Percentiles rank a stretch among this genome's conserved stretches.
Conservation (phyloP, 1,140 invertebrate species). For the Diachasmimorpha longicaudata region DNA sequence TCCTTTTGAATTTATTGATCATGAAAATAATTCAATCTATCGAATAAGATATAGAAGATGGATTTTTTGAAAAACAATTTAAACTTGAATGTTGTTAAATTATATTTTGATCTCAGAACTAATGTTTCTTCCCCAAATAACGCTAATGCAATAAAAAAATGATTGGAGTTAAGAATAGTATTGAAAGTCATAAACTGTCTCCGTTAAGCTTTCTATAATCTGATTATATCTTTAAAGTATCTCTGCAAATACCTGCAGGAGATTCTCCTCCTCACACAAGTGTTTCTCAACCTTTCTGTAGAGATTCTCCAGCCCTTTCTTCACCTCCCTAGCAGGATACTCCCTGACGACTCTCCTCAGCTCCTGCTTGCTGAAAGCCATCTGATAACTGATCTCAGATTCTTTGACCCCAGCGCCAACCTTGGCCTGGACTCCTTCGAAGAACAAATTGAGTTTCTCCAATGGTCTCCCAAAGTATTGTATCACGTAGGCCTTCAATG, state of each 20-base stretch:
- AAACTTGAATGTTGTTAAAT: too few species aligned
- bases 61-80: too few species aligned
- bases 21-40: too few species aligned
- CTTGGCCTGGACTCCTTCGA: slow-evolving; percentile 91
- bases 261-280: slow-evolving; percentile 92
- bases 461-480: slow-evolving; percentile 94
- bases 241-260: slow-evolving; percentile 76
- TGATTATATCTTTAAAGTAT: too few species aligned
- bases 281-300: slow-evolving; percentile 99
- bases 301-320: slow-evolving; percentile 92
- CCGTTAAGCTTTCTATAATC: too few species aligned
- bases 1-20: too few species aligned
- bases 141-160: too few species aligned
- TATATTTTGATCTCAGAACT: too few species aligned
- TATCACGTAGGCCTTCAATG: slow-evolving; percentile 89
- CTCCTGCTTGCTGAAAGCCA: slow-evolving; percentile 97
- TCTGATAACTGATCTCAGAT: slow-evolving; percentile 97
- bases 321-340: slow-evolving; percentile 95
- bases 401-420: slow-evolving; percentile 93
- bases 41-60: too few species aligned
- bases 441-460: slow-evolving; percentile 95
- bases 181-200: too few species aligned
- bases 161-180: too few species aligned
- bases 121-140: too few species aligned
- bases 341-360: slow-evolving; percentile 93